A percentile compares a stretch with the other conserved stretches of the same genome.
phyloP scores from a whole-genome alignment of 2,888 invertebrate genomes.

The Limnephilus auricula region DNA sequence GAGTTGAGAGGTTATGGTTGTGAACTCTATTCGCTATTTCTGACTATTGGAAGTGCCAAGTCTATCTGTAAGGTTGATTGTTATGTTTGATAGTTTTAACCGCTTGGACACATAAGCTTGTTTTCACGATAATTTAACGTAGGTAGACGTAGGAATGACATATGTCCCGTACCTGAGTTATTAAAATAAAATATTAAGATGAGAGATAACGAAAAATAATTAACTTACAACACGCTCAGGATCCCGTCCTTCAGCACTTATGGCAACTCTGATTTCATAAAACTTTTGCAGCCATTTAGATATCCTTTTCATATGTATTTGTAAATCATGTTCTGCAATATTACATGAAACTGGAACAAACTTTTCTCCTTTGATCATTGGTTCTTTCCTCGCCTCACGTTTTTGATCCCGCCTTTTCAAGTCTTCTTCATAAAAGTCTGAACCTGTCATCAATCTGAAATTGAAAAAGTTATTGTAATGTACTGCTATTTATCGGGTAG shows the following conservation, averaged over 20 bases:
- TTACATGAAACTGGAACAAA: slow-evolving; percentile 79
- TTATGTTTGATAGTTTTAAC: not conserved
- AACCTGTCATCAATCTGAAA: slow-evolving; percentile 80
- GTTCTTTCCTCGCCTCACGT: slow-evolving; percentile 72
- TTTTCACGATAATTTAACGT: too few relatives aligned
- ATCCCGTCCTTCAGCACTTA: slow-evolving; percentile 74
- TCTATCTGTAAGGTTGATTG: not conserved
- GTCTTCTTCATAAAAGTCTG: slow-evolving; percentile 82
- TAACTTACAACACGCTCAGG: slow-evolving; percentile 72
- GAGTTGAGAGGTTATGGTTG: not conserved
- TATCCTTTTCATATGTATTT: slow-evolving; percentile 81
- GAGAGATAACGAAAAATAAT: not conserved
- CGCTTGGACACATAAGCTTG: too few relatives aligned
- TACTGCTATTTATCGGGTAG: too few relatives aligned
- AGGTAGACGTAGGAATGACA: too few relatives aligned
- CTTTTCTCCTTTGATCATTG: slow-evolving; percentile 80
- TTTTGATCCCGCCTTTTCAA: slow-evolving; percentile 76
- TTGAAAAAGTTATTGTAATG: not conserved
- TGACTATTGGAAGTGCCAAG: not conserved
- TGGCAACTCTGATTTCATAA: slow-evolving; percentile 80
- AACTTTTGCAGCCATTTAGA: slow-evolving; percentile 82
- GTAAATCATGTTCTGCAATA: slow-evolving; percentile 83
- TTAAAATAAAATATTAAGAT: not conserved
- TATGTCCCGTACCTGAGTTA: too few relatives aligned
- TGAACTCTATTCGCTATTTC: not conserved